phyloP scores from a whole-genome alignment of 2,888 invertebrate genomes.

The Erebia ligea region DNA sequence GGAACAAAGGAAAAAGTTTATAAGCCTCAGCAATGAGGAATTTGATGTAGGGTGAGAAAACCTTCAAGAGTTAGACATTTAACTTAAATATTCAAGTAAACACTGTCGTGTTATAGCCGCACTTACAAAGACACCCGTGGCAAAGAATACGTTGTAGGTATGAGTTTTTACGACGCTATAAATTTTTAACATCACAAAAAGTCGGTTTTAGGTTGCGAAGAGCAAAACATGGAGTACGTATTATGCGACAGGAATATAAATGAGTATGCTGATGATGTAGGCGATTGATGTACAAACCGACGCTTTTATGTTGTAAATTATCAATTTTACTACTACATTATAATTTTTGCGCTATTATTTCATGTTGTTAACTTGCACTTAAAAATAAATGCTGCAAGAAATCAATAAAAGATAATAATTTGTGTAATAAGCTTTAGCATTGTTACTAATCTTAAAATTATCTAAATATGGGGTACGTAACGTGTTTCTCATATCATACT shows the following conservation, averaged over 20 bases:
- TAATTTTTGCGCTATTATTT: too few relatives aligned
- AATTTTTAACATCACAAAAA: slow-evolving; percentile 78
- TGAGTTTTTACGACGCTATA: slow-evolving; percentile 74
- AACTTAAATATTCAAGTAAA: slow-evolving; percentile 13
- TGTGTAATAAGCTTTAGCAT: too few relatives aligned
- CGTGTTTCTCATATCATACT: too few relatives aligned
- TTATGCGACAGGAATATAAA: slow-evolving; percentile 23
- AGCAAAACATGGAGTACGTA: slow-evolving; percentile 20
- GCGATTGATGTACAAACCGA: slow-evolving; percentile 11
- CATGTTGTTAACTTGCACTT: too few relatives aligned
- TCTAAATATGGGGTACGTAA: too few relatives aligned
- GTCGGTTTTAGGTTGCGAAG: slow-evolving; percentile 50
- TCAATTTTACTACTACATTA: not conserved
- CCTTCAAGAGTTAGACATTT: not conserved
- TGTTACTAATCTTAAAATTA: too few relatives aligned
- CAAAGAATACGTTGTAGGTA: slow-evolving; percentile 63
- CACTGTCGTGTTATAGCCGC: slow-evolving; percentile 50
- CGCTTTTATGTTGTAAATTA: not conserved
- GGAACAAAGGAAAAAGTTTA: too few relatives aligned
- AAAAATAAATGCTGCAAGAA: too few relatives aligned
- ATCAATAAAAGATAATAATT: too few relatives aligned
- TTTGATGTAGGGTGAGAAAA: not conserved
- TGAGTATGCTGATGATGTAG: slow-evolving; percentile 15
- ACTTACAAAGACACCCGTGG: slow-evolving; percentile 54
- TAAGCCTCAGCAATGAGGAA: too few relatives aligned